Percentiles rank a stretch among this genome's conserved stretches.
Evolutionary conservation across 2,113 vertebrate genomes (phyloP).

Genomic region (Lutjanus erythropterus): DNA sequence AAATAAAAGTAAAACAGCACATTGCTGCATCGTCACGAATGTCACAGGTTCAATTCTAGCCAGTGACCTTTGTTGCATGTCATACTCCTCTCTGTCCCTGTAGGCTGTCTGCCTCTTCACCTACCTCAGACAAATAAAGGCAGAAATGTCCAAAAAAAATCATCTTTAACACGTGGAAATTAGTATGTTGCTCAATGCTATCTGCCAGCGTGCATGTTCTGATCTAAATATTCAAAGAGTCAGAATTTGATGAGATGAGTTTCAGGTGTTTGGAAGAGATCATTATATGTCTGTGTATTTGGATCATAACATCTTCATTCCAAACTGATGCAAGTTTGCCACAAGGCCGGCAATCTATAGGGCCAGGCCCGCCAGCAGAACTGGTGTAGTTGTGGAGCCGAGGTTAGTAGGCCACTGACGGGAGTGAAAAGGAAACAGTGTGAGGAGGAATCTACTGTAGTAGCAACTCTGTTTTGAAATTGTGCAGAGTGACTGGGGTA

Average conservation of each 20-base stretch:
- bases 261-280: not conserved
- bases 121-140: too few species aligned
- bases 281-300: not conserved
- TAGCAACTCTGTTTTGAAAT: constrained; percentile 66
- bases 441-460: constrained; percentile 53
- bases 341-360: constrained; percentile 9
- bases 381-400: constrained; percentile 8
- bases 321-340: constrained; percentile 41
- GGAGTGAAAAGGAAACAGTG: constrained; percentile 56
- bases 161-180: too few species aligned
- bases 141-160: too few species aligned
- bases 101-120: too few species aligned
- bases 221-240: too few species aligned
- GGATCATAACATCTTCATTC: constrained; percentile 5
- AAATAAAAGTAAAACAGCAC: too few species aligned
- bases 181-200: too few species aligned
- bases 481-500: constrained; percentile 68
- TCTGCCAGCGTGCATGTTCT: too few species aligned
- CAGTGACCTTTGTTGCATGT: too few species aligned
- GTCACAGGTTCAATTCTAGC: too few species aligned
- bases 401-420: constrained; percentile 72
- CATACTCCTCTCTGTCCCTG: too few species aligned
- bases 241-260: not conserved
- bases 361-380: constrained; percentile 17
- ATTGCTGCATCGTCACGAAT: too few species aligned